phyloP scores from a whole-genome alignment of 2,888 invertebrate species.

The Petrophora chlorosata region DNA sequence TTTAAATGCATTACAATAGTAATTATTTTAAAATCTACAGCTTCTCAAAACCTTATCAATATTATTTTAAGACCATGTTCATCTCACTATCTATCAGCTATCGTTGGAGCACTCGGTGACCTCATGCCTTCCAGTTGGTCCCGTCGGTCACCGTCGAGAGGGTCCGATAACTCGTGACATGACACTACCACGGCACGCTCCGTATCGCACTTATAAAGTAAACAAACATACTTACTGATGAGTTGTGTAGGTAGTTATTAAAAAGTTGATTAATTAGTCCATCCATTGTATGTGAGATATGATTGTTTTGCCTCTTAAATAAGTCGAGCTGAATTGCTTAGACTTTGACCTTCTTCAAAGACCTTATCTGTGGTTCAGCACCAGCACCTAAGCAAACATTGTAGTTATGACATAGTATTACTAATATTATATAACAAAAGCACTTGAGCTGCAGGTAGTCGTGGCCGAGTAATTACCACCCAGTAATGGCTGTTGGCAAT shows the following conservation, averaged over 20 bases:
- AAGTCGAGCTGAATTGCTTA: no score
- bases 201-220: slow-evolving; percentile 6
- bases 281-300: no score
- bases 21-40: no score
- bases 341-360: no score
- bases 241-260: no score
- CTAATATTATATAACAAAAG: slow-evolving; percentile 17
- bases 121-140: slow-evolving; percentile 19
- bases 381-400: slow-evolving; percentile 2
- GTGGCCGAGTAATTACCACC: slow-evolving; percentile 18
- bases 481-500: slow-evolving; percentile 18
- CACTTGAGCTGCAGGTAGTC: neutral
- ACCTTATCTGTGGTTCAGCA: no score
- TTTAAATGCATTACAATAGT: no score
- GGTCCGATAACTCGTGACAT: slow-evolving; percentile 12
- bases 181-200: slow-evolving; percentile 11
- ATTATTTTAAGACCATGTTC: neutral
- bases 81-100: neutral
- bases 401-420: slow-evolving; percentile 2
- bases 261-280: no score
- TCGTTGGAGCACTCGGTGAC: slow-evolving; percentile 13
- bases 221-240: neutral
- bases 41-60: neutral
- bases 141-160: neutral
- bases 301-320: no score